A percentile compares a stretch with the other conserved stretches of the same genome.
Evolutionary conservation across 2,888 invertebrate species (phyloP).

Genomic region (Caenorhabditis sp.): DNA sequence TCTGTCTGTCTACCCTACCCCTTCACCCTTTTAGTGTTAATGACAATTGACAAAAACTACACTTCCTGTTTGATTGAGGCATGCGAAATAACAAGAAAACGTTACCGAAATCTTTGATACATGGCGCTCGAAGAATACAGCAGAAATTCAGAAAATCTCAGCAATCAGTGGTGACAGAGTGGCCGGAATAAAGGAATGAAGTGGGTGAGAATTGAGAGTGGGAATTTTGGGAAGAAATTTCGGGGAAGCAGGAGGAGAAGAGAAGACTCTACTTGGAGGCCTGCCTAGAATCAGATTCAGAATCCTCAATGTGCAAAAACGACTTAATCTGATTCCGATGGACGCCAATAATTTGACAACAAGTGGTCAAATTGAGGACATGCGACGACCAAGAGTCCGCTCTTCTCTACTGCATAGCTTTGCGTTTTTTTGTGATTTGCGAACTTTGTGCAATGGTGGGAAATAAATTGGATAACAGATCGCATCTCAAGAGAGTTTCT

Average conservation of each 20-base stretch:
- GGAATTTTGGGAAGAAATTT: too few species aligned
- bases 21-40: background rate
- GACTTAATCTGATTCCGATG: slow-evolving; percentile 48
- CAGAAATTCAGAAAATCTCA: too few species aligned
- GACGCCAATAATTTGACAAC: slow-evolving; percentile 52
- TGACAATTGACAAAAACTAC: background rate
- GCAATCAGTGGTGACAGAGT: too few species aligned
- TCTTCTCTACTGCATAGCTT: background rate
- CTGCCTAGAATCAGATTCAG: background rate
- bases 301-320: slow-evolving; percentile 30
- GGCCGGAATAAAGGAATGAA: slow-evolving; percentile 3
- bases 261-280: slow-evolving; percentile 16
- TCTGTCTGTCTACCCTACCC: too few species aligned
- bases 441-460: slow-evolving; percentile 50
- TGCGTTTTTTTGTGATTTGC: slow-evolving; percentile 8
- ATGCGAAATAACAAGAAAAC: slow-evolving; percentile 2
- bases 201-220: slow-evolving; percentile 11
- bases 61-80: too few species aligned
- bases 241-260: background rate
- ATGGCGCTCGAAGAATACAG: slow-evolving; percentile 1
- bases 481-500: slow-evolving; percentile 12
- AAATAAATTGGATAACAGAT: slow-evolving; percentile 18
- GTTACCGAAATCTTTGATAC: slow-evolving; percentile 54
- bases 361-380: slow-evolving; percentile 60
- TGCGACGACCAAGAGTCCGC: slow-evolving; percentile 8